Evolutionary conservation across 2,113 vertebrate species (phyloP).

Genomic region (Antechinus stuartii): DNA sequence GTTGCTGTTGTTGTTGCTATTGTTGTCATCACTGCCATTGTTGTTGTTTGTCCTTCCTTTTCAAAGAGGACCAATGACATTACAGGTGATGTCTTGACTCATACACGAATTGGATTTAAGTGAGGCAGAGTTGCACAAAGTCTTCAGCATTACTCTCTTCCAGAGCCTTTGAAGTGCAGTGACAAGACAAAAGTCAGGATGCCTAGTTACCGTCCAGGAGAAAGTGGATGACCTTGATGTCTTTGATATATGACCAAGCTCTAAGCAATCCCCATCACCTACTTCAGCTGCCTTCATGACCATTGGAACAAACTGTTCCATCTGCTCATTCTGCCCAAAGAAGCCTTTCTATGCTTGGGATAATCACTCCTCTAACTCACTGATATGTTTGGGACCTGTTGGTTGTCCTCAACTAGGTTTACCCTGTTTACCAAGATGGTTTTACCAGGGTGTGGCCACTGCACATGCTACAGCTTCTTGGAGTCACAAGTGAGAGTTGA

Average conservation of each 20-base stretch:
- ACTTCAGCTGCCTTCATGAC: background rate
- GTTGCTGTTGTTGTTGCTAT: no score
- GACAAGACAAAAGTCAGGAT: no score
- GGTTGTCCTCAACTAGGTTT: background rate
- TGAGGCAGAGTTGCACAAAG: background rate
- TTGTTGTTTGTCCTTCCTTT: background rate
- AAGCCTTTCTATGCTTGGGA: background rate
- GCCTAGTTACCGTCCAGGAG: no score
- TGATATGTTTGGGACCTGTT: background rate
- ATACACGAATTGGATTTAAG: background rate
- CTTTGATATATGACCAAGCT: background rate
- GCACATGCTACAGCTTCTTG: background rate
- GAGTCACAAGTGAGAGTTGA: background rate
- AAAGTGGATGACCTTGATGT: no score
- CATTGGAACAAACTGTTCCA: background rate
- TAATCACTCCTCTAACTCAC: background rate
- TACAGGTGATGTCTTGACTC: background rate
- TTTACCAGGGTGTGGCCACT: background rate
- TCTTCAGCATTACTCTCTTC: no score
- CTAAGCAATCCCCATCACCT: background rate
- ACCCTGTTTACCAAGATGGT: background rate
- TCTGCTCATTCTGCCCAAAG: background rate
- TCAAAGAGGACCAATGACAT: background rate
- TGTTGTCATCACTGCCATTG: no score
- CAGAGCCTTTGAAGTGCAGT: no score